A percentile compares a stretch with the other conserved stretches of the same genome.
Evolutionary conservation across 2,113 vertebrate genomes (phyloP).

Genomic region (Amblyopsis rosae): DNA sequence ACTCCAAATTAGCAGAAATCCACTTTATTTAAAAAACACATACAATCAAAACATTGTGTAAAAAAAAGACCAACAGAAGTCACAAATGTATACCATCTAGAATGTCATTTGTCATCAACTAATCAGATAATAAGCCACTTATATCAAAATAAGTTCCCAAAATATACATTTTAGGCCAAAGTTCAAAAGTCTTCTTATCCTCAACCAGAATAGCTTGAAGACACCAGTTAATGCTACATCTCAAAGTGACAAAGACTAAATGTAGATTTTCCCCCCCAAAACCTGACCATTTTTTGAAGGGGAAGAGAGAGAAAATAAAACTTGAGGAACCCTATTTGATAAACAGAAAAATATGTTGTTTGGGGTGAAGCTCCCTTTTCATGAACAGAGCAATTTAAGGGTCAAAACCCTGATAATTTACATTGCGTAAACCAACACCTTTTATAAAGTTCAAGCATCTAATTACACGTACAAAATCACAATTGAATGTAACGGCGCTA

Average conservation of each 20-base stretch:
- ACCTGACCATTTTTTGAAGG: constrained; percentile 6
- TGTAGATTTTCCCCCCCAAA: constrained; percentile 8
- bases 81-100: constrained; percentile 62
- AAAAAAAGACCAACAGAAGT: constrained; percentile 48
- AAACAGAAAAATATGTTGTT: constrained; percentile 4
- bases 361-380: constrained; percentile 30
- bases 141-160: constrained; percentile 57
- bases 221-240: constrained; percentile 44
- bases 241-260: constrained; percentile 12
- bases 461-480: too few species aligned
- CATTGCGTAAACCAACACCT: too few species aligned
- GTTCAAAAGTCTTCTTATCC: constrained; percentile 34
- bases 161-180: constrained; percentile 35
- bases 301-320: not conserved
- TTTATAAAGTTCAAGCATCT: too few species aligned
- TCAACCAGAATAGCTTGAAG: constrained; percentile 36
- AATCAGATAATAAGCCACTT: constrained; percentile 35
- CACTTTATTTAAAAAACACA: not conserved
- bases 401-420: not conserved
- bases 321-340: not conserved
- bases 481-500: too few species aligned
- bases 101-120: constrained; percentile 50
- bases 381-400: constrained; percentile 22
- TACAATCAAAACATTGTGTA: constrained; percentile 66
- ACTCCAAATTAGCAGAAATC: not conserved